Base-by-base conservation (phyloP, 2,797 vertebrate genomes). In the Pristis pectinata region DNA sequence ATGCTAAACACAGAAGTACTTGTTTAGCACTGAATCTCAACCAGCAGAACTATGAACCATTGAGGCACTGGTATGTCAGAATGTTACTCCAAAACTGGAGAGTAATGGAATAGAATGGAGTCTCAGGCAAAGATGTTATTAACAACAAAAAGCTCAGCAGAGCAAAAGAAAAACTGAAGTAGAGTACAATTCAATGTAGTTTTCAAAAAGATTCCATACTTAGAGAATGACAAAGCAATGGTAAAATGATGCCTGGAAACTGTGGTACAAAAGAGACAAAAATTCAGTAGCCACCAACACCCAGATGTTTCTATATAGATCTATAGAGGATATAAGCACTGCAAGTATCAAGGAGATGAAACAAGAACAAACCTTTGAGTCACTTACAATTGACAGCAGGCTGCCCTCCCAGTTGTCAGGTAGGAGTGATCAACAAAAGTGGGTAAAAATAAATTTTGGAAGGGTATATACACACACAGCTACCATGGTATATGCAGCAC, bases 1-100 rank as follows among this genome's bases (percentile, higher is more conserved):
- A 49, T 94, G 67, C 24, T 74, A 37, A 53, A 70, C 41, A 94
- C 74, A 92, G 94, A 94, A 74, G 19, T 94, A 92, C 30, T 44
- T 76, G 70, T 27, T 72, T 76, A 27, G 4, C 30, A 56, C 53
- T 76, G 30, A 13, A 41, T 41, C 37, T 91, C 87, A 64, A 37
- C n/a, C 2, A 53, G 70, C 30, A 76, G 15, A 56, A n/a, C 92
- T 56, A 72, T 70, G 41, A 22, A 17, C 13, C 49, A 34, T 44
- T 10, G 3, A 74, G 0, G 22, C 22, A 1, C 11, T 13, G 41
- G 22, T 74, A 41, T 49, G 41, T 13, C 30, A 30, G 70, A 17
- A 72, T 93, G 6, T 74, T 67, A 67, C 24, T 91, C 41, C 15
- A 53, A 53, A n/a, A 76, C 13, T 74, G 44, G 27, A 93, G 8